These are phyloP conservation scores for Oxytorus armatus DNA, from an alignment of 2,888 invertebrate species.

Conservation along the genomic window DNA sequence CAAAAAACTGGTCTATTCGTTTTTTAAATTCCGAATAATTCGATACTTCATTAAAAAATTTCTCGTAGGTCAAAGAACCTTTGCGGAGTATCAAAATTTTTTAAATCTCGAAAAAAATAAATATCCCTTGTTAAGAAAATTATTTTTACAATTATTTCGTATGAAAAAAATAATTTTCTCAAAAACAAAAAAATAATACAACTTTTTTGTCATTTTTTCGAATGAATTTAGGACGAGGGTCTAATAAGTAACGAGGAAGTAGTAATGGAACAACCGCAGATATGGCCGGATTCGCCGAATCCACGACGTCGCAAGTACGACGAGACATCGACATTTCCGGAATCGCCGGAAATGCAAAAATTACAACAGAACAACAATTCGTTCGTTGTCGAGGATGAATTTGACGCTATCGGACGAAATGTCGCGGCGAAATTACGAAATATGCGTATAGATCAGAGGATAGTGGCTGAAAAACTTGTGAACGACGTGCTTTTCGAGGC, in stretches of 20 bases:
- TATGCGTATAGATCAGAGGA: slow-evolving; percentile 83
- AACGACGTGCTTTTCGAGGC: slow-evolving; percentile 85
- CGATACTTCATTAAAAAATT: too few species aligned
- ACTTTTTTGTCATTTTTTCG: slow-evolving; percentile 18
- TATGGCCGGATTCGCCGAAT: slow-evolving; percentile 62
- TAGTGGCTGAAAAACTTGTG: slow-evolving; percentile 84
- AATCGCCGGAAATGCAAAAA: slow-evolving; percentile 77
- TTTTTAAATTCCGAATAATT: too few species aligned
- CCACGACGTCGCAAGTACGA: slow-evolving; percentile 58
- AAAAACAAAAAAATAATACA: too few species aligned
- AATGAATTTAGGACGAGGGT: slow-evolving; percentile 76
- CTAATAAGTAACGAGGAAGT: slow-evolving; percentile 76
- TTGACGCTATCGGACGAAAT: slow-evolving; percentile 83
- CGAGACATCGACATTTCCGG: slow-evolving; percentile 62
- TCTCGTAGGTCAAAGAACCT: too few species aligned
- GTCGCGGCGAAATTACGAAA: slow-evolving; percentile 84
- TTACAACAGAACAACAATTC: slow-evolving; percentile 77
- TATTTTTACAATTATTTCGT: background rate
- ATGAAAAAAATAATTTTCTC: slow-evolving; percentile 1
- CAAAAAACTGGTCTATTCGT: too few species aligned
- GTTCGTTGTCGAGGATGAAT: slow-evolving; percentile 80
- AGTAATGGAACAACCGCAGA: slow-evolving; percentile 67
- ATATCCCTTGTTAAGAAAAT: too few species aligned
- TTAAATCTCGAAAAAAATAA: too few species aligned
- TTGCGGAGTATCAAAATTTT: too few species aligned